Percentiles rank a stretch among this genome's conserved stretches.
phyloP scores from a whole-genome alignment of 2,888 invertebrate species.

The Frankliniella fusca region DNA sequence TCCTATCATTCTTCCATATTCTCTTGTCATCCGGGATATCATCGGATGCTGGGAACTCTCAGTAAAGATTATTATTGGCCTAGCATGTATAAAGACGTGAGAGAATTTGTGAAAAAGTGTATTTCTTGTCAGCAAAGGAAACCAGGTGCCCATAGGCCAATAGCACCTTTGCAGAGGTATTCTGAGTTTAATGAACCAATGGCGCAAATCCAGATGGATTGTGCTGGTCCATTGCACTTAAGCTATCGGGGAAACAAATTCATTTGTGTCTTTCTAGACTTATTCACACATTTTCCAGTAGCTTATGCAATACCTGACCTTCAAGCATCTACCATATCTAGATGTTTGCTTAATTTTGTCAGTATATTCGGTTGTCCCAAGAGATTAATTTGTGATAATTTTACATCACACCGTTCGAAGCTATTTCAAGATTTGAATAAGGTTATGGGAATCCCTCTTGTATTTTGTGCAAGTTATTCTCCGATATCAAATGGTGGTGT shows the following conservation, averaged over 20 bases:
- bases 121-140: background rate
- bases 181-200: background rate
- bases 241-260: background rate
- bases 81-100: background rate
- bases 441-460: background rate
- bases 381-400: background rate
- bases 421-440: background rate
- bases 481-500: background rate
- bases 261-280: background rate
- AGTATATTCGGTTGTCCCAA: background rate
- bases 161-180: background rate
- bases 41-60: background rate
- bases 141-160: background rate
- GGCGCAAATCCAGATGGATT: background rate
- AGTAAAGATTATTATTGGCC: slow-evolving; percentile 6
- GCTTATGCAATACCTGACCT: background rate
- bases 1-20: background rate
- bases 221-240: background rate
- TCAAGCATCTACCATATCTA: background rate
- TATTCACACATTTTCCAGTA: background rate
- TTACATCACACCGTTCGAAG: background rate
- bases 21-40: background rate
- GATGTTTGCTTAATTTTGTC: background rate
- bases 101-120: background rate
- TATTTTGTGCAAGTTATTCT: background rate